Base-by-base conservation (phyloP, 2,888 invertebrate species). In the Andrena flavipes region DNA sequence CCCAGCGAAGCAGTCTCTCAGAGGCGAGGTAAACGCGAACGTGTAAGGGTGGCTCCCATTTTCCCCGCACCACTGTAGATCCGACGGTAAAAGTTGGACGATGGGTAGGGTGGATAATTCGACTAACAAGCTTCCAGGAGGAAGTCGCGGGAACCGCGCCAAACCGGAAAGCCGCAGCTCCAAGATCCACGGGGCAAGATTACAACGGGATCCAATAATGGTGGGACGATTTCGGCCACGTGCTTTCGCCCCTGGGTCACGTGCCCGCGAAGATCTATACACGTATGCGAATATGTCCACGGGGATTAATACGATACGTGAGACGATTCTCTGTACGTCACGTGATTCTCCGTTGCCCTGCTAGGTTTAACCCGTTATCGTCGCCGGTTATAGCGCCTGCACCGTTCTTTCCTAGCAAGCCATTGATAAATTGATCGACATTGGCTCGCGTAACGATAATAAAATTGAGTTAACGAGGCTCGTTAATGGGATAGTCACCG, bases 81-180 rank as follows among this genome's bases (percentile, higher is more conserved):
- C 33, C 35, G 64, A 62, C 42, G 59, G 68, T 60, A 71, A 74
- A 75, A 78, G 82, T 74, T 71, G 35, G 69, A 59, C 56, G 73
- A 35, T 16, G 26, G 60, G 51, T 62, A 5, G 70, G 60, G 29
- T 5, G 84, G 85, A 87, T 89, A 89, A 89, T 88, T 87, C 87
- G 85, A 79, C 84, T 82, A 86, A 85, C 79, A 79, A 56, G 82
- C 64, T 78, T 79, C 76, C 59, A 48, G 10, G 64, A 62, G 69
- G 70, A 62, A 63, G 54, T 76, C 77, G 30, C 81, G 86, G 86
- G 86, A 85, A 71, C 79, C 62, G 63, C 75, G 86, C 87, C 87
- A 88, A 89, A 85, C 83, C 87, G 82, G 85, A 80, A 85, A 67
- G 35, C 51, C 48, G 48, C 70, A 54, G n/a, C 56, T 49, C 23